A percentile compares a stretch with the other conserved stretches of the same genome.
These are phyloP conservation scores for Archivesica marissinica DNA, from an alignment of 1,140 invertebrate species.

Conservation along the genomic window DNA sequence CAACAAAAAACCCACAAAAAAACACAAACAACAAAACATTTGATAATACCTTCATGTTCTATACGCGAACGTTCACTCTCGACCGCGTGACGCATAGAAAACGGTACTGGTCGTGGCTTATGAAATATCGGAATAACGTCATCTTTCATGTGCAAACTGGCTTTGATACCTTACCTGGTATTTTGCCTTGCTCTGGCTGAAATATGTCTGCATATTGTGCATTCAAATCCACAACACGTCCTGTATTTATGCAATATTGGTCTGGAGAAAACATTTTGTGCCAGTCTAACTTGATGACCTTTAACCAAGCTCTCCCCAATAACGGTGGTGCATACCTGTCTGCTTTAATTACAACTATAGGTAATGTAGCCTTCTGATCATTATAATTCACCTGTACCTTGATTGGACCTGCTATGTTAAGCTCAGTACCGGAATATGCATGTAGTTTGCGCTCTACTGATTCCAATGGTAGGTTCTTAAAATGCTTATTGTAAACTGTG, in stretches of 20 bases:
- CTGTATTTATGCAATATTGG: neutral
- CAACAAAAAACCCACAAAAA: no score
- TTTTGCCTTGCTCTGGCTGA: neutral
- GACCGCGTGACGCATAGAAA: constrained; percentile 63
- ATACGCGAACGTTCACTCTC: constrained; percentile 68
- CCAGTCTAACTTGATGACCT: neutral
- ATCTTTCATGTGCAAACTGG: neutral
- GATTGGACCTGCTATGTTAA: neutral
- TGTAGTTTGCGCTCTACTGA: neutral
- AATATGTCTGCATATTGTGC: neutral
- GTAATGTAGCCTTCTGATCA: neutral
- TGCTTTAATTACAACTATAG: neutral
- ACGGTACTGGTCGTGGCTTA: constrained; percentile 68
- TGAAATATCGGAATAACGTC: constrained; percentile 28
- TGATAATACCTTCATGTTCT: constrained; percentile 60
- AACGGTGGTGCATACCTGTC: neutral
- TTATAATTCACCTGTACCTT: neutral
- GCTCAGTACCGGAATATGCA: neutral
- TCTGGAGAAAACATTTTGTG: neutral
- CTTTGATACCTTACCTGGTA: neutral
- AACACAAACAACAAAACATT: constrained; percentile 51
- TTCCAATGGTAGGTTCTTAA: neutral
- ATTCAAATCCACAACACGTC: neutral
- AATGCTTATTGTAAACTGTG: constrained; percentile 3
- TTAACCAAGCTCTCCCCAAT: neutral